phyloP scores from a whole-genome alignment of 2,888 invertebrate genomes.

The Limnephilus rhombicus region DNA sequence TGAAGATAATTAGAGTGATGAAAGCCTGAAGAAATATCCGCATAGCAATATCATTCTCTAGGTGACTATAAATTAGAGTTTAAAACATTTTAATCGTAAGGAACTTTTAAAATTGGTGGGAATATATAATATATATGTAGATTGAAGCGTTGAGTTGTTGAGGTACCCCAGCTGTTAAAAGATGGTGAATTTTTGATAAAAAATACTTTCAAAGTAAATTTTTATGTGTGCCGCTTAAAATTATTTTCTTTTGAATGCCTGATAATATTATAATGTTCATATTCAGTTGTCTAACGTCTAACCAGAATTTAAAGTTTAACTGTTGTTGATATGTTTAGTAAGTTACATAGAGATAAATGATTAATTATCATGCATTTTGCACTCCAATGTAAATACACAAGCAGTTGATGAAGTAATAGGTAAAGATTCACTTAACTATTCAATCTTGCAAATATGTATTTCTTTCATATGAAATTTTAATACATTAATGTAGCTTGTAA shows the following conservation, averaged over 20 bases:
- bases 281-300: slow-evolving; percentile 2
- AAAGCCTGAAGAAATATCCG: slow-evolving; percentile 61
- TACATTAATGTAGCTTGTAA: not conserved
- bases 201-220: slow-evolving; percentile 41
- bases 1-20: slow-evolving; percentile 54
- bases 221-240: slow-evolving; percentile 53
- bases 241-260: slow-evolving; percentile 36
- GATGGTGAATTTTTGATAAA: slow-evolving; percentile 49
- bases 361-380: slow-evolving; percentile 35
- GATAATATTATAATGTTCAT: not conserved
- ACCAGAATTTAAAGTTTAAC: slow-evolving; percentile 39
- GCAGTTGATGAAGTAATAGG: slow-evolving; percentile 20
- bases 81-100: slow-evolving; percentile 28
- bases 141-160: slow-evolving; percentile 16
- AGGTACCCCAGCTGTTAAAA: slow-evolving; percentile 24
- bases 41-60: slow-evolving; percentile 65
- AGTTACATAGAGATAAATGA: slow-evolving; percentile 12
- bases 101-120: slow-evolving; percentile 36
- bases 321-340: slow-evolving; percentile 44
- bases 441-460: slow-evolving; percentile 30
- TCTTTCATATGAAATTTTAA: not conserved
- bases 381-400: slow-evolving; percentile 45
- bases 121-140: slow-evolving; percentile 17
- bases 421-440: slow-evolving; percentile 12
- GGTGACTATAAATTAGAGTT: slow-evolving; percentile 60